Conservation (phyloP, 2,113 vertebrate species). For the Chamaetylas fuelleborni region DNA sequence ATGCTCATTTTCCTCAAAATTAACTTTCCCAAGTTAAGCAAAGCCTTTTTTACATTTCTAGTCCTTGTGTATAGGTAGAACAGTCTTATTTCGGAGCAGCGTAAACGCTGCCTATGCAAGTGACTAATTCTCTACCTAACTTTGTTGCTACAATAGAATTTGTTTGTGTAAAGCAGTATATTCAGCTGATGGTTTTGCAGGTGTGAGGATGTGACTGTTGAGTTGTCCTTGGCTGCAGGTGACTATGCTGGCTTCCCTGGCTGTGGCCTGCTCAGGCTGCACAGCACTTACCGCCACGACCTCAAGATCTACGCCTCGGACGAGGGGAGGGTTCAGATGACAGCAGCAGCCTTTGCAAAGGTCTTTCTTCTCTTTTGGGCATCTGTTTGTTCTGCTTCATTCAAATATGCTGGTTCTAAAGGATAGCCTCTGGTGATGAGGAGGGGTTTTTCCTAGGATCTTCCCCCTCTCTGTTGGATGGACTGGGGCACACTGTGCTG, state of each 20-base stretch:
- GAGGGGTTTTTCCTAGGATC: neutral
- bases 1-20: neutral
- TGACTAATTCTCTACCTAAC: neutral
- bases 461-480: neutral
- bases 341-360: conserved; percentile 97
- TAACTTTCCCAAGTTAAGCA: neutral
- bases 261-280: conserved; percentile 91
- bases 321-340: conserved; percentile 98
- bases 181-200: neutral
- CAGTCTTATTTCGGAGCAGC: neutral
- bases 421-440: neutral
- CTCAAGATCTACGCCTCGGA: conserved; percentile 99
- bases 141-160: neutral
- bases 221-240: conserved; percentile 69
- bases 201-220: neutral
- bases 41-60: neutral
- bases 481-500: neutral
- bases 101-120: neutral
- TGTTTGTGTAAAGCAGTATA: neutral
- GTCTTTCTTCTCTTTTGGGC: conserved; percentile 57
- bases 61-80: neutral
- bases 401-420: neutral
- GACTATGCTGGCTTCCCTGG: conserved; percentile 98
- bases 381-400: neutral
- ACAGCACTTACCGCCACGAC: conserved; percentile 97